A percentile compares a stretch with the other conserved stretches of the same genome.
phyloP scores from a whole-genome alignment of 2,888 invertebrate genomes.

The Caprella mutica region DNA sequence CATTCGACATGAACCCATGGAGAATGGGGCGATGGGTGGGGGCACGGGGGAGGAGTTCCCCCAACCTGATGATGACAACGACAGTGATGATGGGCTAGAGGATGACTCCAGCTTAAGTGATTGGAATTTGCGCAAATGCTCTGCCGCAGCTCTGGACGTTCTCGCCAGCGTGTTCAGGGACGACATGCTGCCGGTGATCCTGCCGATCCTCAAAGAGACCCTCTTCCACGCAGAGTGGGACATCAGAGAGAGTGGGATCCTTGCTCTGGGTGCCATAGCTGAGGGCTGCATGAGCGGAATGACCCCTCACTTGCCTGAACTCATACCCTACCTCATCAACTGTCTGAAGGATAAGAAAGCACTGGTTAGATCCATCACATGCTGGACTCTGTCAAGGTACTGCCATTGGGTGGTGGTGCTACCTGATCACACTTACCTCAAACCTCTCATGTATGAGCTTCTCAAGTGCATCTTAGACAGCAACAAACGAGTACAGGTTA shows the following conservation, averaged over 20 bases:
- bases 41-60: slow-evolving; percentile 35
- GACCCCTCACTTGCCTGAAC: slow-evolving; percentile 87
- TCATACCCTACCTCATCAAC: slow-evolving; percentile 88
- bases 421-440: slow-evolving; percentile 83
- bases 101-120: slow-evolving; percentile 86
- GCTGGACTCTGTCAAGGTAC: slow-evolving; percentile 93
- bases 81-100: slow-evolving; percentile 65
- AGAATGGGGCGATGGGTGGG: slow-evolving; percentile 40
- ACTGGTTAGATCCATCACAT: slow-evolving; percentile 92
- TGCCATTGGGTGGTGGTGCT: slow-evolving; percentile 97
- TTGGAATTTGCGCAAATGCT: slow-evolving; percentile 92
- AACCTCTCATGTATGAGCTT: slow-evolving; percentile 87
- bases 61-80: slow-evolving; percentile 47
- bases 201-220: slow-evolving; percentile 93
- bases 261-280: slow-evolving; percentile 83
- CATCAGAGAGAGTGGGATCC: slow-evolving; percentile 80
- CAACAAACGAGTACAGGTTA: slow-evolving; percentile 89
- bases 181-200: slow-evolving; percentile 78
- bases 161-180: slow-evolving; percentile 94
- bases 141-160: slow-evolving; percentile 94
- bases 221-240: slow-evolving; percentile 93
- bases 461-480: slow-evolving; percentile 87
- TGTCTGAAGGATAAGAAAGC: slow-evolving; percentile 91
- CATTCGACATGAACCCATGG: slow-evolving; percentile 51
- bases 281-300: slow-evolving; percentile 86